Base-by-base conservation (phyloP, 2,113 vertebrate genomes). In the Aix galericulata region DNA sequence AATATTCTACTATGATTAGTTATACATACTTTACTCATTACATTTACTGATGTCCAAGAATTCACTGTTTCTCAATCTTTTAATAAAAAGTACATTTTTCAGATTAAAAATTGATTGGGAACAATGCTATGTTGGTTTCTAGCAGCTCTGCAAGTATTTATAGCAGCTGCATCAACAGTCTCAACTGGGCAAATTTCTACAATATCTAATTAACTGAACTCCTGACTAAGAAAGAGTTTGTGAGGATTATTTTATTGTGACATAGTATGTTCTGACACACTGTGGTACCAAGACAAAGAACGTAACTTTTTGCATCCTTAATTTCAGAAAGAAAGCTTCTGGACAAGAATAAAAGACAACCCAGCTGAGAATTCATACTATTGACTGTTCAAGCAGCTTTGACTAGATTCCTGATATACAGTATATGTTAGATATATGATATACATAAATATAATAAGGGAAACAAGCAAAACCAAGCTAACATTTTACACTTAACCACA, bases 71-170 rank as follows among this genome's bases (percentile, higher is more conserved):
- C 81, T 92, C 75, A 86, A 29, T 53, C 25, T 80, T 91, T 62
- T 78, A 84, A 81, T 78, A 75, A 91, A 91, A 94, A 78, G 31
- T 81, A 64, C 6, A 55, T 76, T 89, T 95, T 91, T 82, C 40
- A 79, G 66, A 62, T 80, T 71, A 86, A 91, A 93, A 89, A 62
- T 29, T 69, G 0, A 46, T 92, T 82, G 4, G 44, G 6, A 94
- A 46, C 40, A 87, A 71, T 21, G 9, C 5, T 80, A 27, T 44
- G 16, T 79, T 0, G 0, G n/a, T 13, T 83, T 92, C 75, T 82
- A 66, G 50, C 75, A 79, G 44, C 17, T 84, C 58, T 89, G 40
- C 10, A 87, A 95, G 27, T 88, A 86, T 85, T 92, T 91, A 66
- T 48, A 82, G 58, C 31, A 94, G 44, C 80, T 52, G 13, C 13